Conservation (phyloP, 1,140 invertebrate species). For the Phymorhynchus buccinoides region DNA sequence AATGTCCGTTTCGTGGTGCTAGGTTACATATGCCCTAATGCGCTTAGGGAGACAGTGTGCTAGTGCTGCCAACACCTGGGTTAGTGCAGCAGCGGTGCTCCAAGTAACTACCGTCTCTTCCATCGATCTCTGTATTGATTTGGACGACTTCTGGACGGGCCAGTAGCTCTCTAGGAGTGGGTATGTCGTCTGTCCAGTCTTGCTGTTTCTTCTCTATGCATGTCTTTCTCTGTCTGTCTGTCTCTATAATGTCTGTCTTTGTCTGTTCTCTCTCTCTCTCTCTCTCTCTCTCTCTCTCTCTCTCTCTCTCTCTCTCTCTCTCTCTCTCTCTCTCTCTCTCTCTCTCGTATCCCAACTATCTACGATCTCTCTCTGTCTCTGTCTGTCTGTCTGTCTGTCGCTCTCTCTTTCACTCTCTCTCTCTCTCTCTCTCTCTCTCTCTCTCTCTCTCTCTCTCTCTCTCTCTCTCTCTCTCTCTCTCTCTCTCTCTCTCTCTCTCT, state of each 20-base stretch:
- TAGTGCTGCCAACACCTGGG: background rate
- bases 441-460: background rate
- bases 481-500: background rate
- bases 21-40: too few species aligned
- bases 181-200: background rate
- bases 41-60: background rate
- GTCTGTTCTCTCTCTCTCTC: background rate
- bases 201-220: background rate
- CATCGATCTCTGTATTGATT: background rate
- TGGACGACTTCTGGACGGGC: too few species aligned
- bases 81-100: background rate
- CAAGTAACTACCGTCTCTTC: background rate
- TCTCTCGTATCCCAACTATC: background rate
- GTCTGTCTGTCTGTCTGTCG: background rate
- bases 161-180: too few species aligned
- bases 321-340: constrained; percentile 18
- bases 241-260: too few species aligned
- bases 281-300: constrained; percentile 3
- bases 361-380: background rate
- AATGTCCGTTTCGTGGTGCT: too few species aligned
- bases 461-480: background rate
- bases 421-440: background rate
- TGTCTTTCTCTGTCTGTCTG: background rate
- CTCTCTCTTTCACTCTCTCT: constrained; percentile 2
- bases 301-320: background rate